phyloP scores from a whole-genome alignment of 2,113 vertebrate genomes.

The Poecilia latipinna region DNA sequence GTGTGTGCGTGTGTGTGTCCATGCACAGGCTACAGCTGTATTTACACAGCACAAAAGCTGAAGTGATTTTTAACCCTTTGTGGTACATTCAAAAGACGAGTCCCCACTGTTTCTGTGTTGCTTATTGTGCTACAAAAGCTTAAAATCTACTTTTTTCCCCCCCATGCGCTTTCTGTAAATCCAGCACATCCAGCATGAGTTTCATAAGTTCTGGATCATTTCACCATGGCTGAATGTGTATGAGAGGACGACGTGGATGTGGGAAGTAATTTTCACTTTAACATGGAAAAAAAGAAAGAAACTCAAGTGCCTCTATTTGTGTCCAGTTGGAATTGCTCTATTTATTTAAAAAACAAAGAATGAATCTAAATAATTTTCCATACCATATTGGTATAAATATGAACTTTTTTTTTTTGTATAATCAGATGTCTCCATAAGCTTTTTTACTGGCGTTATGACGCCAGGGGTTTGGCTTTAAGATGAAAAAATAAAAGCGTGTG shows the following conservation, averaged over 20 bases:
- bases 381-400: conserved; percentile 87
- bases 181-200: conserved; percentile 57
- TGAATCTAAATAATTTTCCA: conserved; percentile 82
- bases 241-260: conserved; percentile 67
- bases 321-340: conserved; percentile 82
- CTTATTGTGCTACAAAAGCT: conserved; percentile 29
- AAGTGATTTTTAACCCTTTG: conserved; percentile 43
- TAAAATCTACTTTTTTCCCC: conserved; percentile 3
- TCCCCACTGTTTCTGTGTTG: not conserved
- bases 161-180: conserved; percentile 51
- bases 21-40: conserved; percentile 46
- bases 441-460: conserved; percentile 79
- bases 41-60: conserved; percentile 51
- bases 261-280: conserved; percentile 76
- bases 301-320: conserved; percentile 83
- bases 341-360: conserved; percentile 82
- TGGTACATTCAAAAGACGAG: conserved; percentile 28
- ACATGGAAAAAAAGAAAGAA: conserved; percentile 62
- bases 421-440: conserved; percentile 81
- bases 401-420: conserved; percentile 80
- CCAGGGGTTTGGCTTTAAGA: conserved; percentile 78
- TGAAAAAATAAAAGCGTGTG: conserved; percentile 46
- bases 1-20: conserved; percentile 19
- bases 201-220: conserved; percentile 62
- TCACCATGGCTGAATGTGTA: conserved; percentile 72